phyloP scores from a whole-genome alignment of 1,140 invertebrate species.

The Zaprionus davidi region DNA sequence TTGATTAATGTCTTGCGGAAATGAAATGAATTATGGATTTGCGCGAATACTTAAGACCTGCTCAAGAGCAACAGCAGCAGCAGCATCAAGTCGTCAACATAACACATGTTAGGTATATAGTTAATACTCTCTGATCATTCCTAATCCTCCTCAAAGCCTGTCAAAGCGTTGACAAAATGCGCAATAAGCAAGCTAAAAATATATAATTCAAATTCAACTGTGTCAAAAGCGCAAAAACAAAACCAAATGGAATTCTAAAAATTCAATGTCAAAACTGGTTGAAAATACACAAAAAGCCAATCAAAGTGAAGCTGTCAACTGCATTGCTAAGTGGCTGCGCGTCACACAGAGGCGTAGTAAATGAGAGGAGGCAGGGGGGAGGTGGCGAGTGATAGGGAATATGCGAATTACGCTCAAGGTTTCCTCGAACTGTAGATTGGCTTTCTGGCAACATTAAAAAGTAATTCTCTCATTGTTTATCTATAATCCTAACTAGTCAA shows the following conservation, averaged over 20 bases:
- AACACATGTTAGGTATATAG: constrained; percentile 49
- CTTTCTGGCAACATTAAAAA: neutral
- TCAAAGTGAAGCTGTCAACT: constrained; percentile 62
- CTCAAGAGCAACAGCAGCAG: neutral
- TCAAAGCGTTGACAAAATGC: constrained; percentile 49
- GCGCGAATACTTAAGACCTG: constrained; percentile 29
- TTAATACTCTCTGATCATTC: neutral
- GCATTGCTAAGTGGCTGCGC: constrained; percentile 69
- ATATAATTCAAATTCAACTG: constrained; percentile 50
- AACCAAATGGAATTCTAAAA: constrained; percentile 48
- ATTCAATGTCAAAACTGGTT: constrained; percentile 73
- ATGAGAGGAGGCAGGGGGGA: neutral
- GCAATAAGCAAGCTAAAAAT: constrained; percentile 30
- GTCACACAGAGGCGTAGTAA: constrained; percentile 16
- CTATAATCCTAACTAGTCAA: neutral
- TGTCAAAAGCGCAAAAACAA: constrained; percentile 40
- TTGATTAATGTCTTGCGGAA: constrained; percentile 70
- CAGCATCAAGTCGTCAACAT: constrained; percentile 39
- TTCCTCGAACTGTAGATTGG: neutral
- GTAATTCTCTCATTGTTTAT: neutral
- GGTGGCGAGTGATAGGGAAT: neutral
- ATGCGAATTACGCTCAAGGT: constrained; percentile 20
- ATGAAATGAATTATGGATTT: constrained; percentile 55
- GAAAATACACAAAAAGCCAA: constrained; percentile 57
- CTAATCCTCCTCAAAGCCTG: constrained; percentile 21